Percentiles rank a stretch among this genome's conserved stretches.
phyloP scores from a whole-genome alignment of 1,140 invertebrate species.

The Galleria mellonella region DNA sequence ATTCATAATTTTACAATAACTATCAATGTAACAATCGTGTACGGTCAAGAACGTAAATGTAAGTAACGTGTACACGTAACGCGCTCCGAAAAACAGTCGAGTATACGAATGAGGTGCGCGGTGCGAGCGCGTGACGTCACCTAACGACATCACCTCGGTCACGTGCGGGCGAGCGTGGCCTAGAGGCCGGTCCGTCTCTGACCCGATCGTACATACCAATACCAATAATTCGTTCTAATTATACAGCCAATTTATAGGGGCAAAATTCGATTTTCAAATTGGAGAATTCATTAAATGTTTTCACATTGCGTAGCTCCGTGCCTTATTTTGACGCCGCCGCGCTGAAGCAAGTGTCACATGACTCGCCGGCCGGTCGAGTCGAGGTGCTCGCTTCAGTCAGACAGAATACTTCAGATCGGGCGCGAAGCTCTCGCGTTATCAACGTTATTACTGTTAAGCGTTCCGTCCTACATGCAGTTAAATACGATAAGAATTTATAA shows the following conservation, averaged over 20 bases:
- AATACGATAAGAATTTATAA: conserved; percentile 20
- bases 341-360: conserved; percentile 42
- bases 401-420: conserved; percentile 18
- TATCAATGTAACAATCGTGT: no score
- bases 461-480: conserved; percentile 21
- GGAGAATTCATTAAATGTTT: background rate
- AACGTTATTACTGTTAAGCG: conserved; percentile 9
- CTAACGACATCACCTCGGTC: conserved; percentile 14
- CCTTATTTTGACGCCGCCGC: conserved; percentile 47
- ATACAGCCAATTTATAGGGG: no score
- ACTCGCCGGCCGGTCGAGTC: conserved; percentile 42
- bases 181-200: background rate
- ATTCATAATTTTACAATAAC: no score
- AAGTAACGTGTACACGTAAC: no score
- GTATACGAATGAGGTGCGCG: conserved; percentile 4
- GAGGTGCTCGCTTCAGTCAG: conserved; percentile 7
- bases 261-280: no score
- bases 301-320: conserved; percentile 42
- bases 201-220: background rate
- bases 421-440: conserved; percentile 21
- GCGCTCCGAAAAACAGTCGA: background rate
- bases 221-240: no score
- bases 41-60: no score
- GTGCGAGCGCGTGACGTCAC: background rate
- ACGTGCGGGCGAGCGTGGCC: conserved; percentile 36